Conservation (phyloP, 2,113 vertebrate species). For the Mellivora capensis region DNA sequence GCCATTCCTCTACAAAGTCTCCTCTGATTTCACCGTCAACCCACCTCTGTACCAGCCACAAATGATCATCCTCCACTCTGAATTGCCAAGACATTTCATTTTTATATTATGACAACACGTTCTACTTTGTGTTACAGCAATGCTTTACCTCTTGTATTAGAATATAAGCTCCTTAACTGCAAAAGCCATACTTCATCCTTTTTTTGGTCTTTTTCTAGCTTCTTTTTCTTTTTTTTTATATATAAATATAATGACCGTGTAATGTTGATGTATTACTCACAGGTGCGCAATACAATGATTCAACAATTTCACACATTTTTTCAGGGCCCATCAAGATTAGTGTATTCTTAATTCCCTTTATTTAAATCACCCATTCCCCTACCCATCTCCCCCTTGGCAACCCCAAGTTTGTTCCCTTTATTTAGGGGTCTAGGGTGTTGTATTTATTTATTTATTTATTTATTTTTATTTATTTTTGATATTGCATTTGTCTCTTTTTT, state of each 20-base stretch:
- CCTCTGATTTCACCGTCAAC: too few species aligned
- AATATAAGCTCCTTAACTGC: too few species aligned
- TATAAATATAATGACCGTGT: not conserved
- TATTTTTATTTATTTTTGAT: too few species aligned
- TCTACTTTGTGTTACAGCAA: too few species aligned
- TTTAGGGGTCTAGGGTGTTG: not conserved
- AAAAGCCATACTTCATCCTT: rapidly evolving
- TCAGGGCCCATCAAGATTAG: not conserved
- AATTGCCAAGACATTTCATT: too few species aligned
- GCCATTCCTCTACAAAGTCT: too few species aligned
- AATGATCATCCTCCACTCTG: too few species aligned
- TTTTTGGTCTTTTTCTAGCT: not conserved
- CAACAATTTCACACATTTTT: not conserved
- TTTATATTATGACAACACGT: too few species aligned
- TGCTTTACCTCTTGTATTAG: too few species aligned
- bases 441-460: too few species aligned
- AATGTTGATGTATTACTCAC: not conserved
- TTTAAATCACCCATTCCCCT: not conserved
- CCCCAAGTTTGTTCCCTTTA: rapidly evolving
- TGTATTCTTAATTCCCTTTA: not conserved
- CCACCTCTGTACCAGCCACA: too few species aligned
- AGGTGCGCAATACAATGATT: not conserved
- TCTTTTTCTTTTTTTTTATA: too few species aligned
- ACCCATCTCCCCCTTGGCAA: not conserved
- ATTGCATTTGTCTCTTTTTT: not conserved